A percentile compares a stretch with the other conserved stretches of the same genome.
These are phyloP conservation scores for Guaruba guarouba DNA, from an alignment of 2,113 vertebrate genomes.

Conservation along the genomic window DNA sequence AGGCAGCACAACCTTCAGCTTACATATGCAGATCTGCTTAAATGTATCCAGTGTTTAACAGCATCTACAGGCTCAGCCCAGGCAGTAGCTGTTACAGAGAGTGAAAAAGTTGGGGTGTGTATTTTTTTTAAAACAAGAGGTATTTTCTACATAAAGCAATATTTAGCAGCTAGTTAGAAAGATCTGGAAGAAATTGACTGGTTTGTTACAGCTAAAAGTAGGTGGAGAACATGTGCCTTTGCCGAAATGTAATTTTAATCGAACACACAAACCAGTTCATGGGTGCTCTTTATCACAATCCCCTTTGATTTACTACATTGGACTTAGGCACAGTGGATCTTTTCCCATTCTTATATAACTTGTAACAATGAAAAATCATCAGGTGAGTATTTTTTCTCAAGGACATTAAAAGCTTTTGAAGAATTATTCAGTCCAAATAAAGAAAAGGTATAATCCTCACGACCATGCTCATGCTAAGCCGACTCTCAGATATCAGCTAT, in stretches of 20 bases:
- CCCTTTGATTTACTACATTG: background rate
- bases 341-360: background rate
- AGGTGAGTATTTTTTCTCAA: background rate
- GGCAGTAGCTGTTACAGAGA: background rate
- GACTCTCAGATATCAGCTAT: background rate
- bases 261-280: background rate
- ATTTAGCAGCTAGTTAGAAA: background rate
- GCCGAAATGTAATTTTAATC: background rate
- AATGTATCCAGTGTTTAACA: background rate
- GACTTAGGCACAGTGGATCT: background rate
- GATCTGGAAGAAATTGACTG: background rate
- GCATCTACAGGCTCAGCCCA: background rate
- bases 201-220: background rate
- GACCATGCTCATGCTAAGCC: background rate
- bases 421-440: constrained; percentile 22
- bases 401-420: background rate
- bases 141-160: background rate
- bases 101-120: background rate
- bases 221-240: background rate
- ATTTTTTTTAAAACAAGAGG: background rate
- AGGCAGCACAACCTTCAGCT: background rate
- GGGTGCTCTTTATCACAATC: background rate
- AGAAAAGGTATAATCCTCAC: background rate
- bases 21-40: background rate
- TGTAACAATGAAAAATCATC: background rate